These are phyloP conservation scores for Cephus runcator DNA, from an alignment of 2,888 invertebrate species.

Conservation along the genomic window DNA sequence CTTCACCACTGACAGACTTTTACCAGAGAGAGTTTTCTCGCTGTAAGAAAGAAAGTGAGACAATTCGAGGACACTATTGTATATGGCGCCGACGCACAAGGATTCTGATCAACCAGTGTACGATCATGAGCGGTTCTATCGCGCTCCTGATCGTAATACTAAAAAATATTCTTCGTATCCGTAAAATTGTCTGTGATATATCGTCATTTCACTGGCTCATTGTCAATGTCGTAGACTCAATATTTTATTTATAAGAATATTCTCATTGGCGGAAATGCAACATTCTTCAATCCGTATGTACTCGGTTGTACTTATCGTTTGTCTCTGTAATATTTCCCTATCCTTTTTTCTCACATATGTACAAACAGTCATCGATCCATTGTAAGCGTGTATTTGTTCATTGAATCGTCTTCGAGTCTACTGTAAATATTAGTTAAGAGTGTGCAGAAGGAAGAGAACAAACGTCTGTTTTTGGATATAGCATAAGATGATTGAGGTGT, in stretches of 20 bases:
- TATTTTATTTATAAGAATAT: conserved; percentile 1
- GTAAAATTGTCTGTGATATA: conserved; percentile 51
- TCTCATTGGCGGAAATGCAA: not conserved
- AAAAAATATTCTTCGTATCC: conserved; percentile 14
- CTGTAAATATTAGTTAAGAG: conserved; percentile 2
- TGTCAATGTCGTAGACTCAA: not conserved
- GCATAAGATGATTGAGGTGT: not conserved
- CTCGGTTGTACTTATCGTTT: not conserved
- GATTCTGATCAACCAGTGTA: not conserved
- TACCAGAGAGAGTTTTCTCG: not conserved
- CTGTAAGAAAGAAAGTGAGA: not conserved
- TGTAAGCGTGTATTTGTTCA: not conserved
- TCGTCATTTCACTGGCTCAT: conserved; percentile 6
- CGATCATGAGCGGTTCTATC: not conserved
- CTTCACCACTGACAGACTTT: not conserved
- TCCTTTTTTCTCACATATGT: not conserved
- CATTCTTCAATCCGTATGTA: not conserved
- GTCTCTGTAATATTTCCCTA: not conserved
- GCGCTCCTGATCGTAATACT: conserved; percentile 3
- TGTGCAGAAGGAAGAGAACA: not conserved
- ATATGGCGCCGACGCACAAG: not conserved
- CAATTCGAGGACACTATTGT: not conserved
- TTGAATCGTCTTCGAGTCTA: not conserved
- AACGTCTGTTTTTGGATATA: not conserved
- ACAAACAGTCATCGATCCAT: not conserved